Base-by-base conservation (phyloP, 2,113 vertebrate genomes). In the Gopherus evgoodei region DNA sequence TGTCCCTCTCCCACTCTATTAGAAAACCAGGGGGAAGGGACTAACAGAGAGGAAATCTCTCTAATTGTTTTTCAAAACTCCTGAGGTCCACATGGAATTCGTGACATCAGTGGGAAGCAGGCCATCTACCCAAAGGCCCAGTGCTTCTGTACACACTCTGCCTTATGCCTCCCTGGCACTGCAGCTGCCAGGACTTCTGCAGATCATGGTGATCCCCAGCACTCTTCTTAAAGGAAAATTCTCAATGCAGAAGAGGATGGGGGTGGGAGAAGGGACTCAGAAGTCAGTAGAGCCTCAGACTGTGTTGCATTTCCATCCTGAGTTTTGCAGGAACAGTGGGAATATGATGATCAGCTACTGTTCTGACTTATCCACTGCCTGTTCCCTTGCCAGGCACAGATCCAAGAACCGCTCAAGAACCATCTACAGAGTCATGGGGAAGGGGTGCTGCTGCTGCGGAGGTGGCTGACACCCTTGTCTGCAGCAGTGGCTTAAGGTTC, bases 361-460 rank as follows among this genome's bases (percentile, higher is more conserved):
- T 69, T 91, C 13, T 24, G 57, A 42, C 78, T 78, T 44, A 44
- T 24, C 10, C 25, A 27, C 75, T 78, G 22, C 75, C 42, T 47
- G 12, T 42, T 78, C 44, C 12, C 75, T 44, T 44, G 44, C 75
- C 24, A 47, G 38, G 42, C 22, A 27, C 42, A 17, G 31, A 79
- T 94, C 8, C 42, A 35, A 49, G 42, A 62, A 76, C 49, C 19
- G 19, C 0, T 0, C 2, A 52, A 22, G 56, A 86, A 24, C 42
- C 47, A 89, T 69, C 50, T 89, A 54, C 44, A 35, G 25, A 42
- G 72, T 81, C 54, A 11, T 83, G 24, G 57, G 69, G 72, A 75
- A 42, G 17, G 21, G 21, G n/a, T 88, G 52, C 42, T 0, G 0
- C 54, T 0, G 0, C 82, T 91, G 57, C 79, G 81, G 6, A 35